Percentiles rank a stretch among this genome's conserved stretches.
Conservation (phyloP, 2,113 vertebrate genomes). For the Triplophysa siluroides region DNA sequence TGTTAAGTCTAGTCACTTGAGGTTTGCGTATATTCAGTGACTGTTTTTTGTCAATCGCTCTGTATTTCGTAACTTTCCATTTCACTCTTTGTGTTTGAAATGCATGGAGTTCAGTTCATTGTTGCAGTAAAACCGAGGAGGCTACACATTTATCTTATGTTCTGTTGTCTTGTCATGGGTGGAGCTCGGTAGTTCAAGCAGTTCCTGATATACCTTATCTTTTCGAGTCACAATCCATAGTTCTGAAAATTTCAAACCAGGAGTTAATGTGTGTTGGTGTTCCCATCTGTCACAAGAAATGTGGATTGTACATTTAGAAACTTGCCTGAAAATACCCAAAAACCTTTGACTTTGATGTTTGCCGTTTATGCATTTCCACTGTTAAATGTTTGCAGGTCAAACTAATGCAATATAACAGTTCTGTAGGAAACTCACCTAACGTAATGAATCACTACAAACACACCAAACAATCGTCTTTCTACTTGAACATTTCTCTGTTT, state of each 20-base stretch:
- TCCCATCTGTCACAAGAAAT: neutral
- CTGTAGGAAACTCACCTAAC: neutral
- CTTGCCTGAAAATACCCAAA: conserved; percentile 10
- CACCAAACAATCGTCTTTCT: conserved; percentile 3
- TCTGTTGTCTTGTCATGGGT: neutral
- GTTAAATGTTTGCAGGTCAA: conserved; percentile 44
- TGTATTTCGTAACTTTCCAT: neutral
- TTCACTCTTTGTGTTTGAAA: neutral
- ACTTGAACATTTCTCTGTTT: neutral
- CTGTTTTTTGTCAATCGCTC: neutral
- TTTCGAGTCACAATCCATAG: neutral
- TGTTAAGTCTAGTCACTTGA: neutral
- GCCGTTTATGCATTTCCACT: neutral
- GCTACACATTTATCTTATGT: neutral
- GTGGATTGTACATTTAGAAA: neutral
- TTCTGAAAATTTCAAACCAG: no score
- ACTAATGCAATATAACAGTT: neutral
- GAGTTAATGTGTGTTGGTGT: neutral
- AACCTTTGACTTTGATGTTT: neutral
- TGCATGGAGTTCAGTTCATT: neutral
- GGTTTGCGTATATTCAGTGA: neutral
- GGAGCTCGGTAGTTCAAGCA: neutral
- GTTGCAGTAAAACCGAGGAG: neutral
- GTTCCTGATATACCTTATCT: neutral
- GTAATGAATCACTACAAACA: conserved; percentile 1